Conservation (phyloP, 2,888 invertebrate genomes). For the Macrosiphum euphorbiae region DNA sequence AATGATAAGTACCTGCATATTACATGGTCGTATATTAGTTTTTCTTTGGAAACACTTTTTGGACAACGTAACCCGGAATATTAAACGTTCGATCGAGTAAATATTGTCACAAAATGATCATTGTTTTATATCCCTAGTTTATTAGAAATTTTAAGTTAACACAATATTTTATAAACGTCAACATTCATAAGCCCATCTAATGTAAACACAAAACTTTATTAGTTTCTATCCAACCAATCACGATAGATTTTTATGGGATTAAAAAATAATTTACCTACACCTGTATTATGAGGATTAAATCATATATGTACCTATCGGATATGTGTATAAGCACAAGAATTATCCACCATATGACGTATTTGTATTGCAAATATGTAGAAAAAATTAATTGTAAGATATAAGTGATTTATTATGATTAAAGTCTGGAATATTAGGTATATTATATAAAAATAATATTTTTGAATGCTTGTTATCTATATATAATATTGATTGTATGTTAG, state of each 20-base stretch:
- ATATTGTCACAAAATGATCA: neutral
- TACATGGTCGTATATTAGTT: neutral
- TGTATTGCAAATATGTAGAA: neutral
- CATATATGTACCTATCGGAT: neutral
- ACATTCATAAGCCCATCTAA: neutral
- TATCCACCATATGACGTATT: neutral
- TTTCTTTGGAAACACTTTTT: neutral
- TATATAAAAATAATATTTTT: neutral
- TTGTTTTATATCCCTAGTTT: neutral
- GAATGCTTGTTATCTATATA: no score
- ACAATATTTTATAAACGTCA: neutral
- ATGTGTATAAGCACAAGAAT: rapidly evolving
- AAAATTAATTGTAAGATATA: neutral
- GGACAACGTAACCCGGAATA: neutral
- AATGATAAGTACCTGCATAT: neutral
- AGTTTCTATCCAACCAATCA: neutral
- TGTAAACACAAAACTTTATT: neutral
- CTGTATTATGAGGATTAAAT: neutral
- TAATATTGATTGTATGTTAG: no score
- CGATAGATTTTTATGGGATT: neutral
- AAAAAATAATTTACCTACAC: neutral
- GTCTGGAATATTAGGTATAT: neutral
- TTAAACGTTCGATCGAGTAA: neutral
- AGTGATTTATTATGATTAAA: neutral
- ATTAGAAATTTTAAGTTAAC: neutral